A percentile compares a stretch with the other conserved stretches of the same genome.
Conservation (phyloP, 2,113 vertebrate species). For the Oncorhynchus mykiss region DNA sequence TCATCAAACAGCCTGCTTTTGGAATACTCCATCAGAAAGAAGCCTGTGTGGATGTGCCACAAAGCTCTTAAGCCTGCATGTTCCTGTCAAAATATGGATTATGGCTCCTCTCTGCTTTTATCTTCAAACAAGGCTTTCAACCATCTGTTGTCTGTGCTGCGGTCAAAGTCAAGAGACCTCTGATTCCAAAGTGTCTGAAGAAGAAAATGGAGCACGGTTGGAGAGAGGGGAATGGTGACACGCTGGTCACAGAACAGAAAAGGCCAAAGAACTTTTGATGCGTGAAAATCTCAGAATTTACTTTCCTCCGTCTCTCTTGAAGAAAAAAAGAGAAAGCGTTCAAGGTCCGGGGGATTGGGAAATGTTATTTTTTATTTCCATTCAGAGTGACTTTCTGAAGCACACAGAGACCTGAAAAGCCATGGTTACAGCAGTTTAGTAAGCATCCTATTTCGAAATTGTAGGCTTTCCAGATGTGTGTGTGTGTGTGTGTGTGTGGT, state of each 20-base stretch:
- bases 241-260: slow-evolving; percentile 37
- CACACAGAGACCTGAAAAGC: slow-evolving; percentile 61
- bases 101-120: slow-evolving; percentile 37
- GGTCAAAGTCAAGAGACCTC: slow-evolving; percentile 49
- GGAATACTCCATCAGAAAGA: background rate
- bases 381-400: slow-evolving; percentile 41
- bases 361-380: slow-evolving; percentile 68
- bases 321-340: slow-evolving; percentile 37
- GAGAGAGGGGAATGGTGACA: slow-evolving; percentile 14
- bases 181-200: slow-evolving; percentile 42
- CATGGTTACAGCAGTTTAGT: slow-evolving; percentile 59
- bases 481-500: slow-evolving; percentile 15
- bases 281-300: slow-evolving; percentile 65
- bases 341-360: slow-evolving; percentile 55
- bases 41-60: background rate
- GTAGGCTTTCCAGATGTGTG: slow-evolving; percentile 60
- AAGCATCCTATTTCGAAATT: slow-evolving; percentile 64
- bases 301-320: slow-evolving; percentile 39
- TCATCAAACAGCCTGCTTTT: slow-evolving; percentile 17
- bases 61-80: slow-evolving; percentile 3
- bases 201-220: slow-evolving; percentile 43
- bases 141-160: slow-evolving; percentile 49
- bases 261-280: slow-evolving; percentile 60
- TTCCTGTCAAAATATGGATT: slow-evolving; percentile 49
- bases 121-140: slow-evolving; percentile 63